These are phyloP conservation scores for Chamaetylas fuelleborni DNA, from an alignment of 2,113 vertebrate genomes.

Conservation along the genomic window DNA sequence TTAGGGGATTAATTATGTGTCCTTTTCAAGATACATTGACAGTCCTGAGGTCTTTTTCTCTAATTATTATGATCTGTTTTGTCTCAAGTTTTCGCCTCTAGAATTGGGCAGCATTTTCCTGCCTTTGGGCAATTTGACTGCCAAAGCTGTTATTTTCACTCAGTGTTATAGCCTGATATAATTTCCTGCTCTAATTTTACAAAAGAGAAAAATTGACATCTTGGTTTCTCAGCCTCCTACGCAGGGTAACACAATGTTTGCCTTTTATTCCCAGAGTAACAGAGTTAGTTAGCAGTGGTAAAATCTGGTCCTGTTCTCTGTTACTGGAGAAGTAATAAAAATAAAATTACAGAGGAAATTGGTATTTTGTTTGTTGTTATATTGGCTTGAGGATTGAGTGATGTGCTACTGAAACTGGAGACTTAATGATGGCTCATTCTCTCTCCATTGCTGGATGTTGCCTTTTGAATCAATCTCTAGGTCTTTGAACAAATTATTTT, in stretches of 20 bases:
- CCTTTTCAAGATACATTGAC: background rate
- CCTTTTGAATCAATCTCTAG: background rate
- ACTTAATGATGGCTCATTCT: background rate
- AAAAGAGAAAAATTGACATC: constrained; percentile 6
- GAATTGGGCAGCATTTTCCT: background rate
- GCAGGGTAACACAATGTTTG: background rate
- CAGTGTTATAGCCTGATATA: background rate
- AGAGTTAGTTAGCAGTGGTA: background rate
- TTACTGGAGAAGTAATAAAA: constrained; percentile 1
- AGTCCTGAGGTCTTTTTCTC: background rate
- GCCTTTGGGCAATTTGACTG: background rate
- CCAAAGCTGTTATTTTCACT: constrained; percentile 17
- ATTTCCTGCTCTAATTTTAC: background rate
- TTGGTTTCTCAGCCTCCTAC: constrained; percentile 43
- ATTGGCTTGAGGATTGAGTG: background rate
- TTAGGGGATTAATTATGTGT: background rate
- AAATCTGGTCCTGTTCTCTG: background rate
- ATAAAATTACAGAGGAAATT: background rate
- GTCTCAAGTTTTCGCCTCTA: background rate
- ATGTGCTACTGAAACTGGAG: background rate
- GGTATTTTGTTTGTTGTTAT: background rate
- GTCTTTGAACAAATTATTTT: constrained; percentile 4
- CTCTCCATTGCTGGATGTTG: background rate
- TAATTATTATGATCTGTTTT: background rate
- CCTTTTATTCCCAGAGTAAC: constrained; percentile 13